Base-by-base conservation (phyloP, 2,797 vertebrate species). In the Lutjanus argentimaculatus region DNA sequence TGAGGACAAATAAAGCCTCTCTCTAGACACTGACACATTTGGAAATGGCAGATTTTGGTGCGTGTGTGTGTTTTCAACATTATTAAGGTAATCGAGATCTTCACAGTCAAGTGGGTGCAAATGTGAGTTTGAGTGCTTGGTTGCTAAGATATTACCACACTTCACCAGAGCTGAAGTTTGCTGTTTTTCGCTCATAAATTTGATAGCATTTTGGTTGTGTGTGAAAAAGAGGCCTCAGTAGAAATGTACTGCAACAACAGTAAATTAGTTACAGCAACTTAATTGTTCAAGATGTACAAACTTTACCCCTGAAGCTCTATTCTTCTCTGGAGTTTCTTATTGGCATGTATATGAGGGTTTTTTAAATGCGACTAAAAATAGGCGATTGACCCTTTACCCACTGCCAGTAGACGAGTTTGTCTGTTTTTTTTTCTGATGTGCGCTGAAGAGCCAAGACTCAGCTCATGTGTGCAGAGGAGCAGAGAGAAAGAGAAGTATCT, bases 1-100 rank as follows among this genome's bases (percentile, higher is more conserved):
- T 8, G 9, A 68, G 30, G 30, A 66, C 25, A 75, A 45, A 83
- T 63, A 65, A 61, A 67, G 21, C 22, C 21, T 43, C n/a, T 45
- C 42, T 78, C 8, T 6, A 48, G 21, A 64, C 21, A 51, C 15
- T 22, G 46, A 19, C 3, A 82, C 21, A 65, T 25, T 48, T 42
- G 13, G 62, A 72, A 63, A 57, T 16, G 11, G 48, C 17, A 58
- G 14, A 59, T 53, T 72, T 52, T 19, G 22, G 52, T 63, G 56
- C 22, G 57, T 36, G 30, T 30, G 57, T 36, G 30, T 36, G 30
- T 36, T 36, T 36, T 70, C 13, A 52, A 57, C 17, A 17, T 13
- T 53, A 43, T 66, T 75, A 49, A 30, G 8, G 22, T 12, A 53
- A 56, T 61, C 11, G 22, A 59, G 49, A 49, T 56, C 8, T 65